Evolutionary conservation across 2,113 vertebrate species (phyloP).

Genomic region (Morone chrysops): DNA sequence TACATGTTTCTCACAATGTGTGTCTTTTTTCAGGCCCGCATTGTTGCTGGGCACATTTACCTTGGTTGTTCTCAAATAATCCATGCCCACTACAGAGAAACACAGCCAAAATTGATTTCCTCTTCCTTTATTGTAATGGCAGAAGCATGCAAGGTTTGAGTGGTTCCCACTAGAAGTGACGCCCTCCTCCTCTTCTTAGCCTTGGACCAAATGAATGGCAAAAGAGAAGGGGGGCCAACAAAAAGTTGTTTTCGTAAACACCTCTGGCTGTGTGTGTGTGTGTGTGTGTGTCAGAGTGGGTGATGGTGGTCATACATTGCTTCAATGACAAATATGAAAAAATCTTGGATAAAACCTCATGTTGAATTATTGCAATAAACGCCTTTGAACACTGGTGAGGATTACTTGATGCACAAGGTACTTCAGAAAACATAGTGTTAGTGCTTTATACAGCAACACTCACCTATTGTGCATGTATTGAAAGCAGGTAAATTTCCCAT

Average conservation of each 20-base stretch:
- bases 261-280: conserved; percentile 5
- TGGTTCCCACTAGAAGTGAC: conserved; percentile 58
- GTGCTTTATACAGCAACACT: conserved; percentile 6
- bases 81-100: conserved; percentile 51
- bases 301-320: neutral
- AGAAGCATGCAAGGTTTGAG: conserved; percentile 61
- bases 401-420: conserved; percentile 7
- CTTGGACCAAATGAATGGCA: conserved; percentile 69
- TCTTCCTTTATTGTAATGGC: conserved; percentile 60
- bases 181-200: conserved; percentile 60
- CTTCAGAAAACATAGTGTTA: conserved; percentile 4
- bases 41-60: conserved; percentile 65
- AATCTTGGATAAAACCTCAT: conserved; percentile 17
- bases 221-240: conserved; percentile 3
- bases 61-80: conserved; percentile 73
- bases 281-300: neutral
- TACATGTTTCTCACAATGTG: conserved; percentile 41
- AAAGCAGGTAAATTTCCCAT: conserved; percentile 38
- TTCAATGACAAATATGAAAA: conserved; percentile 35
- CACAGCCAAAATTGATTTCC: conserved; percentile 74
- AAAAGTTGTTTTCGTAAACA: conserved; percentile 52
- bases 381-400: neutral
- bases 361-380: neutral
- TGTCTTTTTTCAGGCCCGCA: conserved; percentile 42
- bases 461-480: conserved; percentile 29